Evolutionary conservation across 2,888 invertebrate species (phyloP), one percentile per base, ranked within the genome.

Genomic region (Pseudanteris insignis): DNA sequence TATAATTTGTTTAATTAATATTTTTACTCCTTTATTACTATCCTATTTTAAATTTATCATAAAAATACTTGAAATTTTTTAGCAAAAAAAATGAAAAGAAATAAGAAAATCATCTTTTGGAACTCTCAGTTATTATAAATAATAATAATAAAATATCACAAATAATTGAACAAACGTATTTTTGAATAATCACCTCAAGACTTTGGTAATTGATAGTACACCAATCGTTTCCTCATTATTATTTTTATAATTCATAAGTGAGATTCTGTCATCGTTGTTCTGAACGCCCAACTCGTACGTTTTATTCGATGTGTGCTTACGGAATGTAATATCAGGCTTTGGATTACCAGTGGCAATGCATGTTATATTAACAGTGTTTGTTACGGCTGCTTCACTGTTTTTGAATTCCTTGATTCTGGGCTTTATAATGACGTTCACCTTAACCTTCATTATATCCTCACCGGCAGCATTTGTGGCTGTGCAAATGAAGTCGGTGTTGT

Each of bases 271-370:
- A 70, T 91, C 89, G 41, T 85, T 83, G 9, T 83, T 80, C 67
- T 89, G 89, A 1, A 74, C 64, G 12, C 92, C 92, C 34, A 84
- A 81, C 1, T 83, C 78, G 75, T 87, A 92, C 5, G 86, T 84
- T 58, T 86, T 86, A 2, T 82, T 80, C 33, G 82, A 84, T 59
- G 89, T 89, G 69, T 88, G 85, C 77, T 92, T 92, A 47, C 89
- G 85, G 81, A 94, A 94, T n/a, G 85, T 85, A 29, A 95, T 86
- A 13, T 82, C 81, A 0, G 95, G 95, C 7, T 89, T 85, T 0
- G 95, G 95, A 60, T 90, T 84, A 2, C 94, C 95, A 21, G 86
- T 86, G 0, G 91, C 89, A 72, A 88, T 88, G 75, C 94, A 94
- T 14, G 86, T 85, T 11, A 94, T 81, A 68, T 84, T 85, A 0